Evolutionary conservation across 2,797 vertebrate genomes (phyloP), one percentile per base, ranked within the genome.

Genomic region (Lemur catta): DNA sequence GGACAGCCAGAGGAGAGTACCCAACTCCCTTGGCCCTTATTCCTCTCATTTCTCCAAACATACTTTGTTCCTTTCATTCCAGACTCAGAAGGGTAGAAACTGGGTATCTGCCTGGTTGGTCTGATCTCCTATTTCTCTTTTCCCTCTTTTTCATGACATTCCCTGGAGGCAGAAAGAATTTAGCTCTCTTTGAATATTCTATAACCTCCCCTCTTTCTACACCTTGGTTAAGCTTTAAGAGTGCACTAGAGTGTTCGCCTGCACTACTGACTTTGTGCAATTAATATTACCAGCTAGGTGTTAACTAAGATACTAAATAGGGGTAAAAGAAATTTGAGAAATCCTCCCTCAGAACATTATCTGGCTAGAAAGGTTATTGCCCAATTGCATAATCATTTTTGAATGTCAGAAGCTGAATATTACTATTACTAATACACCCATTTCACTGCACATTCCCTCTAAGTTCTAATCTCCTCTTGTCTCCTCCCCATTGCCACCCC

Each of bases 11-110:
- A 92, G 30, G 6, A 43, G 20, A 69, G 2, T 30, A 22, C 1
- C 20, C 2, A 2, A 61, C 14, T 3, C 6, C 5, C 24, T 30
- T 43, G 10, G 10, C 3, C 8, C 12, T 69, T 14, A 43, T 1
- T 46, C 1, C 4, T 48, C 22, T 61, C 13, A 80, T 55, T 72
- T 89, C 22, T 48, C 12, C 30, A 72, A 12, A 71, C 0, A 35
- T 5, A 17, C 2, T 17, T 82, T 41, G 14, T 26, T 72, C 11
- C 30, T 76, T 20, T 82, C 33, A 28, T 20, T 48, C 28, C 55
- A 78, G 89, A 61, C 1, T 38, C 24, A 91, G 72, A 67, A 79
- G 11, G 8, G 6, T 15, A 26, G 43, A 71, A 33, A 79, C 18
- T 7, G 4, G 0, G 6, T 14, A 41, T 52, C 0, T 24, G 7